A percentile compares a stretch with the other conserved stretches of the same genome.
Evolutionary conservation across 1,140 invertebrate genomes (phyloP).

Genomic region (Oscheius sp.): DNA sequence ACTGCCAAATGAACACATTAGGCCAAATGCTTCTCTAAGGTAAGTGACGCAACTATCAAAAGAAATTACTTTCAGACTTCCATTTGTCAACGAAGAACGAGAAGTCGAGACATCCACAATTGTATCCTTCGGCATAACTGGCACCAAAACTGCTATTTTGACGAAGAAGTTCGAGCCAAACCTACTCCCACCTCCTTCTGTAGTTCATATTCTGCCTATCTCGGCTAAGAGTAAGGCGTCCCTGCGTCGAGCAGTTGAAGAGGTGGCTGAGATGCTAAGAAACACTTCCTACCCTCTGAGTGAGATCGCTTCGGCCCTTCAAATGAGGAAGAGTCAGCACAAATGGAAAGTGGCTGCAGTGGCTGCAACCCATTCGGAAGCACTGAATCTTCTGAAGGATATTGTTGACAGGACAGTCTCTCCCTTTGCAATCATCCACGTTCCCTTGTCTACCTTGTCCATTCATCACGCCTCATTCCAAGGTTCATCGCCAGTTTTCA

Average conservation of each 20-base stretch:
- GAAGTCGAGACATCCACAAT: slow-evolving; percentile 8
- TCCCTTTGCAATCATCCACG: background rate
- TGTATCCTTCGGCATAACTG: slow-evolving; percentile 30
- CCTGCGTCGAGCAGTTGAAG: background rate
- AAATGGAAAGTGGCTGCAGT: slow-evolving; percentile 15
- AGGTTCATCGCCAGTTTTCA: background rate
- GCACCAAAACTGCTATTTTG: slow-evolving; percentile 22
- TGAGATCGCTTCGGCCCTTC: slow-evolving; percentile 19
- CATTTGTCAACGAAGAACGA: slow-evolving; percentile 15
- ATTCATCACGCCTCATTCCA: background rate
- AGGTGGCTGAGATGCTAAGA: slow-evolving; percentile 13
- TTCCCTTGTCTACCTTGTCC: background rate
- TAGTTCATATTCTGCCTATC: slow-evolving; percentile 9
- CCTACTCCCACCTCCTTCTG: background rate
- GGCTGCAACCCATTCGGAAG: background rate
- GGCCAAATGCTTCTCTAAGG: background rate
- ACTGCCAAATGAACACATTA: slow-evolving; percentile 24
- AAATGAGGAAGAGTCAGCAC: slow-evolving; percentile 26
- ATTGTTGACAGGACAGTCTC: background rate
- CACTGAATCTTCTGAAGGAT: background rate
- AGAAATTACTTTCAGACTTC: slow-evolving; percentile 4
- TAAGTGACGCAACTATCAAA: background rate
- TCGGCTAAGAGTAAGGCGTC: slow-evolving; percentile 20
- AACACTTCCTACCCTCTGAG: background rate
- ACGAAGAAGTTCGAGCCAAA: background rate